Conservation (phyloP, 2,113 vertebrate species). For the Sander lucioperca region DNA sequence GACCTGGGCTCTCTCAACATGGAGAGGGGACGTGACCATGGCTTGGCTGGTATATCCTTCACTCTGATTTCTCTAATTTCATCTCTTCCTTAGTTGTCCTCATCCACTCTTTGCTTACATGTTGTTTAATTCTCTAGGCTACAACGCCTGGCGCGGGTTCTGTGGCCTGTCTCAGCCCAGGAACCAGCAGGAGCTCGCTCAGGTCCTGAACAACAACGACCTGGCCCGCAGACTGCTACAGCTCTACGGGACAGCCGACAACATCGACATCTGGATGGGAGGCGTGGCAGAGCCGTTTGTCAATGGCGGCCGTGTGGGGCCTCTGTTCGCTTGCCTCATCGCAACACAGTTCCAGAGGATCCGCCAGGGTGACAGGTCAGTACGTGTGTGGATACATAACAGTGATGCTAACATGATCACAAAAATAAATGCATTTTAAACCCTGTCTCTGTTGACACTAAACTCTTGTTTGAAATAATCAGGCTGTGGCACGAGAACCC, state of each 20-base stretch:
- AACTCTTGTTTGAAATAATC: conserved; percentile 7
- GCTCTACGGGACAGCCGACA: conserved; percentile 79
- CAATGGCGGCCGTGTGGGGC: conserved; percentile 85
- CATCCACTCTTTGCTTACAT: neutral
- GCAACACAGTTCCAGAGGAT: conserved; percentile 79
- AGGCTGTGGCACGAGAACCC: conserved; percentile 83
- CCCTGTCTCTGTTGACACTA: neutral
- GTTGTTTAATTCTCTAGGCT: conserved; percentile 71
- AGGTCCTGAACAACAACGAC: conserved; percentile 69
- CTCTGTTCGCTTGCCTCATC: conserved; percentile 84
- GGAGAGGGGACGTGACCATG: conserved; percentile 87
- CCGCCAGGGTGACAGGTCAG: conserved; percentile 84
- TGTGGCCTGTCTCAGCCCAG: conserved; percentile 81
- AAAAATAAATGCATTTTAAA: neutral
- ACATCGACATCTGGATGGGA: conserved; percentile 86
- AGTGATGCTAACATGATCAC: neutral
- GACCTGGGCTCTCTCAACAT: conserved; percentile 89
- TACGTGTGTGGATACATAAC: neutral
- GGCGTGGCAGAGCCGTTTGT: conserved; percentile 86
- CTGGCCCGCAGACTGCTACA: conserved; percentile 76
- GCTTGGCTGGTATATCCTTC: conserved; percentile 83
- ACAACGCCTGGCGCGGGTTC: conserved; percentile 82
- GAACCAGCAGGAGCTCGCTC: conserved; percentile 68
- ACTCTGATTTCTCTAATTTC: neutral
- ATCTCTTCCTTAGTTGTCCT: neutral